Percentiles rank a stretch among this genome's conserved stretches.
Evolutionary conservation across 2,888 invertebrate species (phyloP).

Genomic region (Peribatodes rhomboidaria): DNA sequence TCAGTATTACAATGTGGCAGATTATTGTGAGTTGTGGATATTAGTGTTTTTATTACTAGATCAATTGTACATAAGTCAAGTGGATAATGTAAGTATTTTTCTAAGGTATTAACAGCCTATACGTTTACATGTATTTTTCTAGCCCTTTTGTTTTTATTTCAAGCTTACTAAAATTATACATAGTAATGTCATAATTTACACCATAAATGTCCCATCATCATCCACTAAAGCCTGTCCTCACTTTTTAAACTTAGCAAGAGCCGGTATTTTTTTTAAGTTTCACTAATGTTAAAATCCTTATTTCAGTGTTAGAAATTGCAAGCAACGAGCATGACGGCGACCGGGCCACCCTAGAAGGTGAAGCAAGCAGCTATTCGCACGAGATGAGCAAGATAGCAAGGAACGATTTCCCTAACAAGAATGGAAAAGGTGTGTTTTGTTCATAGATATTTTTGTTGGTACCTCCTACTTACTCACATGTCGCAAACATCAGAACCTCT

Average conservation of each 20-base stretch:
- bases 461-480: not conserved
- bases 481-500: not conserved
- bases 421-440: constrained; percentile 62
- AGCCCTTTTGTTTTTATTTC: too few relatives aligned
- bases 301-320: constrained; percentile 88
- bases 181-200: too few relatives aligned
- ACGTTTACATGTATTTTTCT: too few relatives aligned
- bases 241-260: not conserved
- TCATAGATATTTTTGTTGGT: too few relatives aligned
- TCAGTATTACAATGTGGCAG: constrained; percentile 92
- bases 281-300: constrained; percentile 2
- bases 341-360: constrained; percentile 70
- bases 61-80: too few relatives aligned
- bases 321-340: constrained; percentile 83
- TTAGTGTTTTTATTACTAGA: too few relatives aligned
- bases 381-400: constrained; percentile 77
- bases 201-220: too few relatives aligned
- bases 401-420: constrained; percentile 61
- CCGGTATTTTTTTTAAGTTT: too few relatives aligned
- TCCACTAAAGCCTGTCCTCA: not conserved
- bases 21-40: constrained; percentile 90
- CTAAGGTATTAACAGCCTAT: too few relatives aligned
- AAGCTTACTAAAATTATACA: too few relatives aligned
- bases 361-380: constrained; percentile 72
- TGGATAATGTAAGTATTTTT: too few relatives aligned